Conservation (phyloP, 2,888 invertebrate species). For the Nomada lathburiana region DNA sequence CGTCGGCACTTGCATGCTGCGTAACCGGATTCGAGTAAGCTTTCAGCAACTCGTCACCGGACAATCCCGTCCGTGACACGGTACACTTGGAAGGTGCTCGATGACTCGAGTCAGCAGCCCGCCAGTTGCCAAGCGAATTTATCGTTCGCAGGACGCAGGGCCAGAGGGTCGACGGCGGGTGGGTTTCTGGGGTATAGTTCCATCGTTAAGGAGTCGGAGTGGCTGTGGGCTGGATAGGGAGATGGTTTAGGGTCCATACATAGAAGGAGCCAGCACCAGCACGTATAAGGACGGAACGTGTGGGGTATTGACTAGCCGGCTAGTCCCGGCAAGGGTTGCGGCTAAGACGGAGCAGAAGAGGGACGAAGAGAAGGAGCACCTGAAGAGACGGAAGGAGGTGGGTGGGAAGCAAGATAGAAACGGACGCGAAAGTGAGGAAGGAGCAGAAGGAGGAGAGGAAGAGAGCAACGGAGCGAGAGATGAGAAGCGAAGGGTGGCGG, state of each 20-base stretch:
- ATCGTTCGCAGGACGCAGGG: slow-evolving; percentile 71
- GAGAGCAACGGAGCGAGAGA: slow-evolving; percentile 48
- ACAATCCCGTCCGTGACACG: slow-evolving; percentile 36
- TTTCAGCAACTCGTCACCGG: slow-evolving; percentile 40
- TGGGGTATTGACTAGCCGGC: slow-evolving; percentile 83
- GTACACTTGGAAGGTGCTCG: slow-evolving; percentile 47
- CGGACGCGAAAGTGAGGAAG: slow-evolving; percentile 64
- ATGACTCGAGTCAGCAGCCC: slow-evolving; percentile 77
- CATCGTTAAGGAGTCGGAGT: slow-evolving; percentile 77
- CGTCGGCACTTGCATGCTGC: no score
- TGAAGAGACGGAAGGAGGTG: slow-evolving; percentile 63
- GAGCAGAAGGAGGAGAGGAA: slow-evolving; percentile 50
- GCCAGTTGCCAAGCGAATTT: slow-evolving; percentile 80
- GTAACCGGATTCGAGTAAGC: slow-evolving; percentile 4
- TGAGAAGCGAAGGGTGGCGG: slow-evolving; percentile 23
- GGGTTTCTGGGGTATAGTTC: slow-evolving; percentile 72
- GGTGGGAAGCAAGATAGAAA: slow-evolving; percentile 77
- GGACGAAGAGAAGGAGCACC: slow-evolving; percentile 55
- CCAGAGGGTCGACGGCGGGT: slow-evolving; percentile 47
- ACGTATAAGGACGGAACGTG: slow-evolving; percentile 79
- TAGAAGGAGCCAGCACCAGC: slow-evolving; percentile 75
- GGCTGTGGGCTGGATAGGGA: slow-evolving; percentile 73
- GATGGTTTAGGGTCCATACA: slow-evolving; percentile 78
- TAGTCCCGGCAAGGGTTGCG: slow-evolving; percentile 82
- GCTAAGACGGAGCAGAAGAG: slow-evolving; percentile 80